These are phyloP conservation scores for Labia minor DNA, from an alignment of 2,888 invertebrate species.

Conservation along the genomic window DNA sequence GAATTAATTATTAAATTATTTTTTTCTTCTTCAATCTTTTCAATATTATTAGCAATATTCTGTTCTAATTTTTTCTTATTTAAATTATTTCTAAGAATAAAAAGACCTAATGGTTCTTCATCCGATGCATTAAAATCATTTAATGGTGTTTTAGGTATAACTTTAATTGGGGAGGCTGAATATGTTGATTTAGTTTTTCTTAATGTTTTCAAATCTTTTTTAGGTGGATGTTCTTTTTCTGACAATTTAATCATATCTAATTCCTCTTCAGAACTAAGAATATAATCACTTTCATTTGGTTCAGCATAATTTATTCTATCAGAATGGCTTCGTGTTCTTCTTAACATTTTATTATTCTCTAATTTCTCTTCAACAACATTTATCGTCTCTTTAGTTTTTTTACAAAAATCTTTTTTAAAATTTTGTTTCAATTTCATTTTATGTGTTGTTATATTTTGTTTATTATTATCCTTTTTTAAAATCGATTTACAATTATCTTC, in stretches of 20 bases:
- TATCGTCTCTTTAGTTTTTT: neutral
- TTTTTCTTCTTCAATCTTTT: slow-evolving; percentile 31
- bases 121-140: slow-evolving; percentile 49
- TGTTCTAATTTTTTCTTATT: neutral
- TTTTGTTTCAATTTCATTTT: neutral
- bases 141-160: neutral
- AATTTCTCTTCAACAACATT: neutral
- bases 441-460: neutral
- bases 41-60: neutral
- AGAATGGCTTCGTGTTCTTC: neutral
- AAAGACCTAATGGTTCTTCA: slow-evolving; percentile 49
- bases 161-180: neutral
- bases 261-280: neutral
- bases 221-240: neutral
- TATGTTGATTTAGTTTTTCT: neutral
- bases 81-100: neutral
- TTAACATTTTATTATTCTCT: neutral
- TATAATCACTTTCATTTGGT: neutral
- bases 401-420: neutral
- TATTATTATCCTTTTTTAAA: neutral
- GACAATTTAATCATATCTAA: neutral
- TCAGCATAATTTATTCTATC: neutral
- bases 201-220: neutral
- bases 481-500: neutral
- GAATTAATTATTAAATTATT: slow-evolving; percentile 5